Evolutionary conservation across 2,888 invertebrate species (phyloP), one percentile per base, ranked within the genome.

Genomic region (Timandra comae): DNA sequence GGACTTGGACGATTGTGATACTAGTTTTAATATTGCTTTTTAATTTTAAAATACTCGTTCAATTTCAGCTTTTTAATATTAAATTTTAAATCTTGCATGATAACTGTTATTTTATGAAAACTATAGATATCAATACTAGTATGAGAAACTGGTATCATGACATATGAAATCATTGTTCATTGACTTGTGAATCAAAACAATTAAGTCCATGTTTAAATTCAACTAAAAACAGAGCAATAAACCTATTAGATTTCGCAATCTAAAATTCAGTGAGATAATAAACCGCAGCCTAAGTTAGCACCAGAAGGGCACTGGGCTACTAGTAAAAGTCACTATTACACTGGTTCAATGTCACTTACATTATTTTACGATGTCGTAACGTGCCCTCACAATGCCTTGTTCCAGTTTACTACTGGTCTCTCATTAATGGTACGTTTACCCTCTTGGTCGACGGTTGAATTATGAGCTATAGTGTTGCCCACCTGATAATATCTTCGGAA

Each of bases 311-410:
- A 54, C 52, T 46, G 30, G 45, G 46, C 41, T 49, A 53, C 56
- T 56, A 58, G 57, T 76, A 73, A 78, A 79, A 64, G 77, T 77
- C 77, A 70, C 56, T 55, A 49, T 56, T 54, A 48, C 55, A 59
- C 52, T 59, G 64, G 63, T 68, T 53, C 49, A 45, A 52, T 59
- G 73, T 70, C 75, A 64, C 63, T 74, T 71, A 61, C 58, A 52
- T 55, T 53, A 64, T 59, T 79, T 77, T 77, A 79, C 67, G 72
- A 65, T 37, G 62, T 63, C 69, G 67, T 77, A 71, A 68, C 56
- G 47, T 50, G 46, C 40, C 49, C 48, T 43, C 56, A 54, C 58
- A 50, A 56, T 56, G 55, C 45, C 56, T 44, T 54, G 56, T 55
- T 45, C 38, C 36, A 51, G 56, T 67, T 69, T 69, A 67, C 54